A percentile compares a stretch with the other conserved stretches of the same genome.
Conservation (phyloP, 2,113 vertebrate genomes). For the Chlorodrepanis virens region DNA sequence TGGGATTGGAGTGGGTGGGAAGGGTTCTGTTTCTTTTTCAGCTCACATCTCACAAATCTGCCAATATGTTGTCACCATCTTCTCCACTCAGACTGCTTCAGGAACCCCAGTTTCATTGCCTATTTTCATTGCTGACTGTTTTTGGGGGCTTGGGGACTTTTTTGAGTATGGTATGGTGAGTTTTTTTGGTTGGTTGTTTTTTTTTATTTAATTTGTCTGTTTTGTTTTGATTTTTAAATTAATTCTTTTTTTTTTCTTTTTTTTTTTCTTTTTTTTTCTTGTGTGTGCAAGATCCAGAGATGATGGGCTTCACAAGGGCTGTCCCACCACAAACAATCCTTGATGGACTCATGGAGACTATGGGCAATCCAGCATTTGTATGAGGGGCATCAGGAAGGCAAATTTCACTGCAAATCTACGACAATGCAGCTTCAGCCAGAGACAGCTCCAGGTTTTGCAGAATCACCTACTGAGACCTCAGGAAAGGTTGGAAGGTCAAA, state of each 20-base stretch:
- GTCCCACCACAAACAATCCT: background rate
- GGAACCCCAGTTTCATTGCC: background rate
- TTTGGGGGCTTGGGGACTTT: background rate
- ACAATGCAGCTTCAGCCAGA: background rate
- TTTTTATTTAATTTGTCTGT: background rate
- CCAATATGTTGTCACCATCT: background rate
- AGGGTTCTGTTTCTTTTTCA: slow-evolving; percentile 20
- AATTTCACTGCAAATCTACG: background rate
- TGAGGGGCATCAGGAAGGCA: background rate
- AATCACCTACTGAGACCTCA: background rate
- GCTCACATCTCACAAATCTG: background rate
- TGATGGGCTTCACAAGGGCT: background rate
- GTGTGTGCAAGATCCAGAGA: background rate
- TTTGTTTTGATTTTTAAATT: background rate
- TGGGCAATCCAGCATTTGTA: background rate
- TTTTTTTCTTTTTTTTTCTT: too few relatives aligned
- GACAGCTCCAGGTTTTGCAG: background rate
- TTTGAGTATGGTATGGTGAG: background rate
- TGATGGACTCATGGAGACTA: background rate
- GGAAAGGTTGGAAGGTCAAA: slow-evolving; percentile 39
- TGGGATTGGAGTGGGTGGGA: background rate
- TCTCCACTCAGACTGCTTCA: background rate
- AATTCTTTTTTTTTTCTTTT: background rate
- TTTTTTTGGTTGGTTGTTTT: background rate
- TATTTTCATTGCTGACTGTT: background rate